phyloP scores from a whole-genome alignment of 2,888 invertebrate species.

The Agrilus biguttatus region DNA sequence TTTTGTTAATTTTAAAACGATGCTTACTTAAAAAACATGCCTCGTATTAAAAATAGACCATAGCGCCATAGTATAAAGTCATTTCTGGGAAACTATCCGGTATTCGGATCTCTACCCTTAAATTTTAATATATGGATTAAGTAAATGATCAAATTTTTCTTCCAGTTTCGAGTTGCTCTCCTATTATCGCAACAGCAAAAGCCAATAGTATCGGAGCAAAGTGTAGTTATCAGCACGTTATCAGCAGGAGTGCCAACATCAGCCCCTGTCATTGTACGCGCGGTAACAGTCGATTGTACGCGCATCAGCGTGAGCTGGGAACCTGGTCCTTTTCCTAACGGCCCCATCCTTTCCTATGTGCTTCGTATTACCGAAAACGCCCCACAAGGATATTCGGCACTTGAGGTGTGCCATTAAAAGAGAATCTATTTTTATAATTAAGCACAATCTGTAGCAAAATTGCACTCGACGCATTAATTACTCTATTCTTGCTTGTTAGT shows the following conservation, averaged over 20 bases:
- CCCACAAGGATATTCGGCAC: constrained; percentile 26
- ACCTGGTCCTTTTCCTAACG: constrained; percentile 75
- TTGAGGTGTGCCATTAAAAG: constrained; percentile 25
- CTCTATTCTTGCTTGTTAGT: too few species aligned
- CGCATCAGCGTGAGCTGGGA: constrained; percentile 81
- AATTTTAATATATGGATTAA: too few species aligned
- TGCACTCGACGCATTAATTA: too few species aligned
- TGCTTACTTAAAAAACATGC: too few species aligned
- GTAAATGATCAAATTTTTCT: neutral
- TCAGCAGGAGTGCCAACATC: constrained; percentile 63
- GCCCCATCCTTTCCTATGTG: constrained; percentile 75
- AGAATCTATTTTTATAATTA: too few species aligned
- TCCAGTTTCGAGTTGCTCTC: constrained; percentile 76
- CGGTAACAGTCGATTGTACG: constrained; percentile 65
- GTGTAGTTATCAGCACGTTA: constrained; percentile 61
- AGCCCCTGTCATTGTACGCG: constrained; percentile 57
- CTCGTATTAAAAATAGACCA: too few species aligned
- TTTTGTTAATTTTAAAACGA: too few species aligned
- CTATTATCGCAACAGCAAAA: constrained; percentile 56
- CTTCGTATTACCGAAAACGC: constrained; percentile 45
- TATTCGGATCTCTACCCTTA: too few species aligned
- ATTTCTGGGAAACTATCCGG: too few species aligned
- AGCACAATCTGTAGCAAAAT: too few species aligned
- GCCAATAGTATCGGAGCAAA: constrained; percentile 51
- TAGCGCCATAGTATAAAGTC: too few species aligned